Evolutionary conservation across 2,113 vertebrate species (phyloP).

Genomic region (Sphyrna mokarran): DNA sequence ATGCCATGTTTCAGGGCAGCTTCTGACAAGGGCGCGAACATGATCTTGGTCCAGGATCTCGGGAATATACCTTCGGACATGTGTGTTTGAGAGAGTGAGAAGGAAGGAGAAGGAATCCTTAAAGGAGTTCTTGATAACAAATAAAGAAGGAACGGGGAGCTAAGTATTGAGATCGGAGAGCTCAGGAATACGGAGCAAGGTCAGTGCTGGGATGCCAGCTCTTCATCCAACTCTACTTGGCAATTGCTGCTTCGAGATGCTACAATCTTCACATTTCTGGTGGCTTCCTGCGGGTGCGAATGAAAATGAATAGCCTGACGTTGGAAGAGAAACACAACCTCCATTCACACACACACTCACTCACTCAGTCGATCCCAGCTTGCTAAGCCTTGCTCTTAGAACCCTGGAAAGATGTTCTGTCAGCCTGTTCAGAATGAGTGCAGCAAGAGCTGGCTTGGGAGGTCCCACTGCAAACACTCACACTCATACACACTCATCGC

Average conservation of each 20-base stretch:
- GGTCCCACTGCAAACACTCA: background rate
- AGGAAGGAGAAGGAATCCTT: conserved; percentile 10
- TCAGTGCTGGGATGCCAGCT: background rate
- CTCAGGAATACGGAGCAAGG: conserved; percentile 38
- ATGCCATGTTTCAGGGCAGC: conserved; percentile 75
- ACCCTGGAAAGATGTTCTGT: background rate
- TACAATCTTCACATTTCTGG: background rate
- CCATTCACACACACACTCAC: background rate
- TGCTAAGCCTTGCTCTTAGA: no score
- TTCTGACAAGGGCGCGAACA: conserved; percentile 43
- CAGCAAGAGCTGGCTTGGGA: background rate
- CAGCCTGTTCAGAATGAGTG: no score
- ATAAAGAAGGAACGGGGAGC: conserved; percentile 25
- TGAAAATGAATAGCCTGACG: background rate
- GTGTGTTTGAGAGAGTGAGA: conserved; percentile 41
- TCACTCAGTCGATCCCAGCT: background rate
- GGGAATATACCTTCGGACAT: conserved; percentile 44
- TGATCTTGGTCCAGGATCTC: conserved; percentile 40
- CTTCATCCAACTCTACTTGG: background rate
- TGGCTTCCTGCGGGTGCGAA: background rate
- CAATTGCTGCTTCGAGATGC: background rate
- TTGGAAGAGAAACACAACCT: background rate
- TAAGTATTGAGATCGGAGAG: conserved; percentile 37
- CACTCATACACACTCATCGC: background rate
- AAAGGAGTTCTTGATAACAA: background rate